A percentile compares a stretch with the other conserved stretches of the same genome.
Conservation (phyloP, 2,888 invertebrate genomes). For the Unio pictorum region DNA sequence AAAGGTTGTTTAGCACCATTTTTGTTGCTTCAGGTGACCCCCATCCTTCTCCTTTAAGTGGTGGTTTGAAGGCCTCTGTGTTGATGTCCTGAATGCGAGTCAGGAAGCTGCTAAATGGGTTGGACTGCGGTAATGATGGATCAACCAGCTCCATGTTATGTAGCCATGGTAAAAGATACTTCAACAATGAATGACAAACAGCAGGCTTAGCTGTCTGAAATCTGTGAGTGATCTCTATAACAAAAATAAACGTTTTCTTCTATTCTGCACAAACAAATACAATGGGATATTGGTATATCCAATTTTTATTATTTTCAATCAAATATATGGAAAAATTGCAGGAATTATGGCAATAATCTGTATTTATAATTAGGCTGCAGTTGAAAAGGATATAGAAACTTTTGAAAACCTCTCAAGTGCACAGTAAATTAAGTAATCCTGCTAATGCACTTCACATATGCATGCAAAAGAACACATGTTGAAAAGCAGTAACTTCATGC, state of each 20-base stretch:
- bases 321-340: too few relatives aligned
- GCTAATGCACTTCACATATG: too few relatives aligned
- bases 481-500: too few relatives aligned
- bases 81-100: conserved; percentile 75
- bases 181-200: conserved; percentile 90
- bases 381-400: too few relatives aligned
- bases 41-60: conserved; percentile 91
- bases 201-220: conserved; percentile 96
- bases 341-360: too few relatives aligned
- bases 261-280: too few relatives aligned
- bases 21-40: conserved; percentile 99
- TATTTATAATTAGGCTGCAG: too few relatives aligned
- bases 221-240: conserved; percentile 93
- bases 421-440: too few relatives aligned
- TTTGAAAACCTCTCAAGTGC: too few relatives aligned
- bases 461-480: too few relatives aligned
- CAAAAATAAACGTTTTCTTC: neutral
- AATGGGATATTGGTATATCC: too few relatives aligned
- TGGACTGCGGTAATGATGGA: conserved; percentile 86
- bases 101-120: conserved; percentile 61
- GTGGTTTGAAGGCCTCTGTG: conserved; percentile 73
- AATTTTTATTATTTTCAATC: too few relatives aligned
- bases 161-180: conserved; percentile 96
- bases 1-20: conserved; percentile 98
- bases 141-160: conserved; percentile 99